phyloP scores from a whole-genome alignment of 2,113 vertebrate genomes.

The Odontesthes bonariensis region DNA sequence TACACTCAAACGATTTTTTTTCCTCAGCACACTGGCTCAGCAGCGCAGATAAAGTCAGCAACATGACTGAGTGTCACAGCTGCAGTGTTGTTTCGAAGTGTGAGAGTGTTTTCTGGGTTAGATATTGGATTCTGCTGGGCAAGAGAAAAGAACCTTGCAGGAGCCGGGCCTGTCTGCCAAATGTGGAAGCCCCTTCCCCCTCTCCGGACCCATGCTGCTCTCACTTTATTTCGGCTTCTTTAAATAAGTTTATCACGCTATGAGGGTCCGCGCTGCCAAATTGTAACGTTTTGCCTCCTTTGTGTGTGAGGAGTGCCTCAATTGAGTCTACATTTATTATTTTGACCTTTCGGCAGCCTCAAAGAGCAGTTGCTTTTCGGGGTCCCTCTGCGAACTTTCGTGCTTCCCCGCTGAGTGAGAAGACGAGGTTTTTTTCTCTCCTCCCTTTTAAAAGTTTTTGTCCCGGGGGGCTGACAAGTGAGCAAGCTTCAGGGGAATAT shows the following conservation, averaged over 20 bases:
- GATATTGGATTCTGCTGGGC: slow-evolving; percentile 40
- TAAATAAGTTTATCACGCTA: slow-evolving; percentile 89
- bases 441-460: slow-evolving; percentile 78
- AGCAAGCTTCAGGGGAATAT: slow-evolving; percentile 78
- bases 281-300: slow-evolving; percentile 87
- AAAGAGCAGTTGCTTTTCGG: slow-evolving; percentile 79
- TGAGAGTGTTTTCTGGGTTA: slow-evolving; percentile 19
- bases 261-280: slow-evolving; percentile 83
- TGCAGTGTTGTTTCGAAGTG: slow-evolving; percentile 14
- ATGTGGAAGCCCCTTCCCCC: slow-evolving; percentile 82
- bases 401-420: slow-evolving; percentile 73
- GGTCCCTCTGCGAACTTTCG: slow-evolving; percentile 80
- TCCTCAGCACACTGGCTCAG: too few relatives aligned
- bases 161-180: slow-evolving; percentile 82
- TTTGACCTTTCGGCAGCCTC: slow-evolving; percentile 89
- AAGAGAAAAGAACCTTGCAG: slow-evolving; percentile 67
- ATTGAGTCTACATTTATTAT: slow-evolving; percentile 92
- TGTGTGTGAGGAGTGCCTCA: slow-evolving; percentile 83
- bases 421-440: slow-evolving; percentile 60
- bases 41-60: not conserved
- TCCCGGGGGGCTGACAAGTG: slow-evolving; percentile 81
- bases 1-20: too few relatives aligned
- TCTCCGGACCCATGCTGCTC: slow-evolving; percentile 82
- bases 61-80: slow-evolving; percentile 7
- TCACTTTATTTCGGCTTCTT: slow-evolving; percentile 83